Conservation (phyloP, 2,113 vertebrate species). For the Rhinopomastus cyanomelas region DNA sequence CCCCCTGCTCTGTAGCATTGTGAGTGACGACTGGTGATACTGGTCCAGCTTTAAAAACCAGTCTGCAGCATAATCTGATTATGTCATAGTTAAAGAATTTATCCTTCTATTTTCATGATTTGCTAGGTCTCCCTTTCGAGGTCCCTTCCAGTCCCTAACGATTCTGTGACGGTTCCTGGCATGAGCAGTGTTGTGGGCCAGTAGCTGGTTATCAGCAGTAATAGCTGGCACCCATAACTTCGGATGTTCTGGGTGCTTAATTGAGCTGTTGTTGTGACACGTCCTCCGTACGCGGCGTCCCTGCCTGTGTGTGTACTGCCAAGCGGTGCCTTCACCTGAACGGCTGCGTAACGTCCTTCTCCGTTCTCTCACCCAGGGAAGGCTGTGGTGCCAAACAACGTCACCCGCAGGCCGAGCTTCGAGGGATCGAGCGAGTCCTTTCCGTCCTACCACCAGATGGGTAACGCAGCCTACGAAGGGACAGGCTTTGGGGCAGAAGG, state of each 20-base stretch:
- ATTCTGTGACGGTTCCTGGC: constrained; percentile 37
- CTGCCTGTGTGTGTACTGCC: background rate
- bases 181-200: background rate
- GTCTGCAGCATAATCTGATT: constrained; percentile 2
- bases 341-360: constrained; percentile 33
- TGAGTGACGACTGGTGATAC: background rate
- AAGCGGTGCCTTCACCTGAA: background rate
- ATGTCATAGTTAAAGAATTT: constrained; percentile 40
- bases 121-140: constrained; percentile 19
- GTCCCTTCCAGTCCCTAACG: too few relatives aligned
- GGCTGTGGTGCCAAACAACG: constrained; percentile 79
- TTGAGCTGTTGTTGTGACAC: background rate
- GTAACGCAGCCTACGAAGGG: constrained; percentile 84
- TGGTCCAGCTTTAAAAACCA: background rate
- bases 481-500: constrained; percentile 82
- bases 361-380: constrained; percentile 79
- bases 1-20: background rate
- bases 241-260: background rate
- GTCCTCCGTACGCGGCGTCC: background rate
- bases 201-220: background rate
- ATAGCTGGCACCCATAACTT: constrained; percentile 12
- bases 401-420: constrained; percentile 84
- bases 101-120: constrained; percentile 50
- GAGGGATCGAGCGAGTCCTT: constrained; percentile 86
- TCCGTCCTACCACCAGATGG: constrained; percentile 86